phyloP scores from a whole-genome alignment of 1,140 invertebrate genomes.

The Dreissena polymorpha region DNA sequence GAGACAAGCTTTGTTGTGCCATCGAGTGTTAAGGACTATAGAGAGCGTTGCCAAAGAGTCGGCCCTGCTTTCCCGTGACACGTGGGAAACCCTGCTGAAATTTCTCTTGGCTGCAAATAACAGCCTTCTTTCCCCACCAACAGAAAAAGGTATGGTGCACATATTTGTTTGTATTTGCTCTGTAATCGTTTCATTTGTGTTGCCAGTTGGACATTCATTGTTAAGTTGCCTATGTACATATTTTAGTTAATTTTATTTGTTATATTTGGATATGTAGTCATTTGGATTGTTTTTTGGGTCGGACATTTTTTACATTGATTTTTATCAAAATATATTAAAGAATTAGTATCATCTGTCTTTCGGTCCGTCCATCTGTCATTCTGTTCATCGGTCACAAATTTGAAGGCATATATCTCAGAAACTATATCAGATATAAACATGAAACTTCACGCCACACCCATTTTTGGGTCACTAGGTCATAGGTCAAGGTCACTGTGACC shows the following conservation, averaged over 20 bases:
- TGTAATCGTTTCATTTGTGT: background rate
- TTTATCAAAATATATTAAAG: too few species aligned
- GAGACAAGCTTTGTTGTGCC: slow-evolving; percentile 96
- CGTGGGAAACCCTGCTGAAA: slow-evolving; percentile 94
- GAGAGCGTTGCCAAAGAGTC: slow-evolving; percentile 92
- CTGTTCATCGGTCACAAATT: too few species aligned
- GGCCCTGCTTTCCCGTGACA: slow-evolving; percentile 88
- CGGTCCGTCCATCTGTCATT: too few species aligned
- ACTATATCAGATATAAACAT: too few species aligned
- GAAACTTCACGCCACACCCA: too few species aligned
- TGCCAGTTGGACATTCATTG: background rate
- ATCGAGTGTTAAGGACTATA: slow-evolving; percentile 93
- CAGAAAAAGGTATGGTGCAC: slow-evolving; percentile 85
- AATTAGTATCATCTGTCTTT: too few species aligned
- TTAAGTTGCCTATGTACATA: background rate
- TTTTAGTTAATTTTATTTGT: background rate
- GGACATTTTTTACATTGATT: background rate
- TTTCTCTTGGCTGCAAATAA: slow-evolving; percentile 97
- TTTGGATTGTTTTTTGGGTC: background rate
- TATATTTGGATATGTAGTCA: background rate
- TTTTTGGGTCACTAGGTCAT: too few species aligned
- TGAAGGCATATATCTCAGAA: too few species aligned
- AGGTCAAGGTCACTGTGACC: too few species aligned
- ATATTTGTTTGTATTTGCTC: background rate
- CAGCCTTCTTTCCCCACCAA: slow-evolving; percentile 93